Base-by-base conservation (phyloP, 2,797 vertebrate genomes). In the Takifugu rubripes region DNA sequence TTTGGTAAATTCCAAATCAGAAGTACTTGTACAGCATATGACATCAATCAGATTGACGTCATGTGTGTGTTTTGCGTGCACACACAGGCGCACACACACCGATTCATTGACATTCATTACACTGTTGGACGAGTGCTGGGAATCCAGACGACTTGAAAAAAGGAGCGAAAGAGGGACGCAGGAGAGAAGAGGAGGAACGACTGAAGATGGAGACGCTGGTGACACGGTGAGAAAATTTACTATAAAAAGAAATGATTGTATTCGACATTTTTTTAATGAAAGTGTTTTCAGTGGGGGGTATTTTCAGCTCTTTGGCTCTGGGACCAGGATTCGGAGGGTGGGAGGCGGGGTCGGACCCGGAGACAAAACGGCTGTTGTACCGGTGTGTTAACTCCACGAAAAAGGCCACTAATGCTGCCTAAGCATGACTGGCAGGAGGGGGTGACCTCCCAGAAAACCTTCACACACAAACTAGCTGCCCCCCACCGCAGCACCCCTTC, bases 341-440 rank as follows among this genome's bases (percentile, higher is more conserved):
- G 71, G 79, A 43, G 74, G 72, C 54, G 67, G 81, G 75, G 68
- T 83, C 57, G 49, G 72, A 68, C 72, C 68, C 29, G 1, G 6
- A 75, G 71, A 90, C 88, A 90, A 90, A 90, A 88, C 78, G 58
- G 33, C 74, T 66, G 77, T 87, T 90, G 88, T 89, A 85, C 70
- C 77, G 68, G 62, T 68, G 82, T 83, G 86, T 89, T 89, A 88
- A 88, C 79, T 82, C 82, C 56, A 63, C 72, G 74, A 82, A 87
- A 84, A 78, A 83, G 74, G 86, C 82, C 61, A 29, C 84, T 89
- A 91, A 89, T 89, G 84, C 84, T 74, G 68, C 69, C 73, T 89
- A 90, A 90, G 88, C 87, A 87, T 90, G 88, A 90, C 84, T 90
- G 88, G 88, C 88, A 90, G 86, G 84, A 86, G 83, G 75, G 36